Evolutionary conservation across 64 coral and sea anemone genomes (phyloP), one percentile per base, ranked within the genome.

Genomic region (Dendronephthya gigantea): DNA sequence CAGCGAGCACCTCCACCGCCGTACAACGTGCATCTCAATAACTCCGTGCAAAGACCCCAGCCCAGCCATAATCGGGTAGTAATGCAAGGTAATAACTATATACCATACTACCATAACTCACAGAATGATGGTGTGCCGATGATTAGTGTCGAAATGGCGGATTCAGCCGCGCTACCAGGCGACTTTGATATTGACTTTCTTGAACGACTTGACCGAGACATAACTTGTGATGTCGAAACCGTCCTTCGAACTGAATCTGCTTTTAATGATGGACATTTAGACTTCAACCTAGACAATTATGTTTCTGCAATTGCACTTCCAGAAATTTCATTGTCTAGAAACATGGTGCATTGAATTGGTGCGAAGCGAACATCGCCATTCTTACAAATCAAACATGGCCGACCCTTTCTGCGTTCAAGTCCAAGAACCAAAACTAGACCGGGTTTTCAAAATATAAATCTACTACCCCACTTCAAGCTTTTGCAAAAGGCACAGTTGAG

Each of bases 131-230:
- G 27, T 9, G 15, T 79, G 25, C 72, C 72, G 0, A 79, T 79
- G 27, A 79, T 79, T 39, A 79, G 72, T 39, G 36, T 79, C 13
- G 72, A 79, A 79, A 79, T 79, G 72, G 72, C 72, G 0, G 72
- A 79, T 29, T 62, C 55, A 5, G 55, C 7, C 25, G 36, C 30
- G 7, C 17, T 79, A 7, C 72, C 72, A 9, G 72, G 30, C 29
- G 72, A 79, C 37, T 36, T 79, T 34, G 72, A 79, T 79, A 33
- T 79, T 35, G 72, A 79, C 28, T 79, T 79, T 34, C 72, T 79
- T 79, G 72, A 79, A 15, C 32, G 72, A 19, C 72, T 79, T 79
- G 72, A 79, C 32, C 32, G 72, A 34, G 72, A 79, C 32, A 33
- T 79, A 14, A 39, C 30, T 1, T 79, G 72, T 19, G 72, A 79